Evolutionary conservation across 2,113 vertebrate genomes (phyloP).

Genomic region (Ammospiza caudacuta): DNA sequence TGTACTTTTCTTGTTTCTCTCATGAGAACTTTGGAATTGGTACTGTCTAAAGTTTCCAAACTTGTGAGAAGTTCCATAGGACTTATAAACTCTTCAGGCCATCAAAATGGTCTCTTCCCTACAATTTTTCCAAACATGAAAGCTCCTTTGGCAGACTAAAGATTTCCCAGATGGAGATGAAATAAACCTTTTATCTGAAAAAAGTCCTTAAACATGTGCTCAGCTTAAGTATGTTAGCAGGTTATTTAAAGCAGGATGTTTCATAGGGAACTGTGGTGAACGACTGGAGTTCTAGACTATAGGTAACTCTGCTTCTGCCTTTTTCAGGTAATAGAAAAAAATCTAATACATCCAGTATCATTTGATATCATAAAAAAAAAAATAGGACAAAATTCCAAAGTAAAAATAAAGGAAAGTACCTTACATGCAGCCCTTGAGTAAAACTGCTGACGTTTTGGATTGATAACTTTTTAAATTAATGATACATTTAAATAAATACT

Average conservation of each 20-base stretch:
- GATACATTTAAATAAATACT: constrained; percentile 67
- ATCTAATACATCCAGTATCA: background rate
- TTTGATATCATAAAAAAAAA: background rate
- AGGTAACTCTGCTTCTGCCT: background rate
- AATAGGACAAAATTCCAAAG: background rate
- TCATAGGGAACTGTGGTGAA: background rate
- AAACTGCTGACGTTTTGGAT: constrained; percentile 23
- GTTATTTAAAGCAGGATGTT: background rate
- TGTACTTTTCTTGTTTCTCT: background rate
- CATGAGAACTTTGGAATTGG: background rate
- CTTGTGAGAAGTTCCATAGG: background rate
- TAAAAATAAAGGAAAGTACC: background rate
- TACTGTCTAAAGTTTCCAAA: background rate
- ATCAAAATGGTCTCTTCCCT: background rate
- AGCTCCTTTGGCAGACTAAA: background rate
- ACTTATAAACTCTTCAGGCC: background rate
- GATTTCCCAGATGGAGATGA: background rate
- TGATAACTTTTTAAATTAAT: constrained; percentile 62
- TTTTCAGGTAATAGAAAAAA: background rate
- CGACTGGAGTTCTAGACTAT: background rate
- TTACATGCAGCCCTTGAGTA: background rate
- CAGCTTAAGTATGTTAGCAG: background rate
- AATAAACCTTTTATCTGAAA: background rate
- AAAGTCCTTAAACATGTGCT: background rate
- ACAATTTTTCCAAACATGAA: background rate